phyloP scores from a whole-genome alignment of 2,113 vertebrate genomes.

The Erinaceus europaeus region DNA sequence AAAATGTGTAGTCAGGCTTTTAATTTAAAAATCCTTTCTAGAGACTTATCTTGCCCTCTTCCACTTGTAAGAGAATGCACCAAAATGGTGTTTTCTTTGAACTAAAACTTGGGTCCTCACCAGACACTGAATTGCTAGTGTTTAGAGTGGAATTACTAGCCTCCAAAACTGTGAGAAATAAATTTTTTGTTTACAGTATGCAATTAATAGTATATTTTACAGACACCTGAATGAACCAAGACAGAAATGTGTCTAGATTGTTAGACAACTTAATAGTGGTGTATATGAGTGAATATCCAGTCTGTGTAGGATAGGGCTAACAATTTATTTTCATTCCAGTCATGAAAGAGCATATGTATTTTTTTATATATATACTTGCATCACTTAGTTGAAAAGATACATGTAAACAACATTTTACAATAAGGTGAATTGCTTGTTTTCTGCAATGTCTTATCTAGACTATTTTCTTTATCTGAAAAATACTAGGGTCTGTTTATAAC shows the following conservation, averaged over 20 bases:
- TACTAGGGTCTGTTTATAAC: neutral
- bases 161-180: neutral
- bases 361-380: neutral
- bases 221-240: neutral
- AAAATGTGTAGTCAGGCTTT: too few relatives aligned
- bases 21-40: fast-evolving
- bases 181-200: neutral
- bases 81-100: neutral
- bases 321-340: neutral
- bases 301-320: neutral
- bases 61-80: neutral
- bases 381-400: neutral
- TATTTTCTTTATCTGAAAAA: slow-evolving; percentile 29
- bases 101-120: neutral
- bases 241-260: neutral
- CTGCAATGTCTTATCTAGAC: neutral
- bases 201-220: neutral
- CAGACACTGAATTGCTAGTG: neutral
- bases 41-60: neutral
- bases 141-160: neutral
- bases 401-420: neutral
- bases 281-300: neutral
- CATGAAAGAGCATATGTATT: neutral
- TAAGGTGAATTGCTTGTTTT: slow-evolving; percentile 35
- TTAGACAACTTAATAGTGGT: neutral